Conservation (phyloP, 2,888 invertebrate genomes). For the Sphaerophoria rueppellii region DNA sequence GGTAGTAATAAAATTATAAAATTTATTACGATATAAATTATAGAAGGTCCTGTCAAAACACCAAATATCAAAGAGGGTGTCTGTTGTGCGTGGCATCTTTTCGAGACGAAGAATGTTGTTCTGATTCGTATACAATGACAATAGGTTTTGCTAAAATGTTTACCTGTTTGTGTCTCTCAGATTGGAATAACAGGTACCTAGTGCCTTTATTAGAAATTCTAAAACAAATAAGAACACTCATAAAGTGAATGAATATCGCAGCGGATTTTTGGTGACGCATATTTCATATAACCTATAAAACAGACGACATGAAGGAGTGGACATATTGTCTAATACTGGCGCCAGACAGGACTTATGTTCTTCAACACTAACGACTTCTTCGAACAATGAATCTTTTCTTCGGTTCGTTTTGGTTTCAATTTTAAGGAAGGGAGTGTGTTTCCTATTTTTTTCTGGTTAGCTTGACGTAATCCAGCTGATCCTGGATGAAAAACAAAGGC, state of each 20-base stretch:
- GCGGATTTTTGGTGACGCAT: slow-evolving; percentile 67
- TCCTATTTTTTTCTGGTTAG: slow-evolving; percentile 43
- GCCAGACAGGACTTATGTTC: slow-evolving; percentile 80
- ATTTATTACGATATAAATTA: slow-evolving; percentile 75
- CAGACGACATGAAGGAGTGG: slow-evolving; percentile 55
- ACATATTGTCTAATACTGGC: slow-evolving; percentile 80
- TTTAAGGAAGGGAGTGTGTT: slow-evolving; percentile 55
- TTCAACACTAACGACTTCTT: slow-evolving; percentile 64
- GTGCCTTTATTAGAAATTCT: neutral
- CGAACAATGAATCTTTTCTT: slow-evolving; percentile 33
- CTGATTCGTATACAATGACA: slow-evolving; percentile 25
- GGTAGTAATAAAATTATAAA: slow-evolving; percentile 66
- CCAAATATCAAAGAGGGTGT: slow-evolving; percentile 60
- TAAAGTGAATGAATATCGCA: slow-evolving; percentile 54
- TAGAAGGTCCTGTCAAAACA: slow-evolving; percentile 74
- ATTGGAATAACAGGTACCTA: slow-evolving; percentile 45
- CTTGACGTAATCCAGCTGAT: slow-evolving; percentile 69
- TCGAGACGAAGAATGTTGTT: slow-evolving; percentile 41
- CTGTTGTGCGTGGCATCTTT: slow-evolving; percentile 35
- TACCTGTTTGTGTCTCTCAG: slow-evolving; percentile 39
- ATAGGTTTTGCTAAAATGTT: slow-evolving; percentile 62
- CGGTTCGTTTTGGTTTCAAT: neutral
- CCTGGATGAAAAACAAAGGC: slow-evolving; percentile 25
- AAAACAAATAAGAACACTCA: slow-evolving; percentile 48
- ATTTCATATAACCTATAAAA: slow-evolving; percentile 54